phyloP scores from a whole-genome alignment of 1,140 invertebrate species.

The Papilio dardanus region DNA sequence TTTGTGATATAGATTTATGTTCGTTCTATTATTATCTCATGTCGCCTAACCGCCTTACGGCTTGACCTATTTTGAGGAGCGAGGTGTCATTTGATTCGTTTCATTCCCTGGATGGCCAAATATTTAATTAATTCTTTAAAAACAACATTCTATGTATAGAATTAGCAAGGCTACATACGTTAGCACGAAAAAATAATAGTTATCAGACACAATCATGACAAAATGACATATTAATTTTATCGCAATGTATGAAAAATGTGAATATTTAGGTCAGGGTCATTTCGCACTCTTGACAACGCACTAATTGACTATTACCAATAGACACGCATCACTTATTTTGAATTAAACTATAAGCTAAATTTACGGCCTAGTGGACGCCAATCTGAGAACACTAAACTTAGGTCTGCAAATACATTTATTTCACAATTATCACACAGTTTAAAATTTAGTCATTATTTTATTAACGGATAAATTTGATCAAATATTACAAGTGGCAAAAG shows the following conservation, averaged over 20 bases:
- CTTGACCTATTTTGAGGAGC: background rate
- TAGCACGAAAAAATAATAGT: background rate
- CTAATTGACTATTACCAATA: background rate
- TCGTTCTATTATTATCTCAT: background rate
- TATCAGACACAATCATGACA: background rate
- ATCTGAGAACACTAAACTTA: too few relatives aligned
- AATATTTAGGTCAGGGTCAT: conserved; percentile 21
- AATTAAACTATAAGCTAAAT: background rate
- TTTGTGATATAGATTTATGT: background rate
- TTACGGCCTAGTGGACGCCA: too few relatives aligned
- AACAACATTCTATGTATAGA: background rate
- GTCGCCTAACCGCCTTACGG: background rate
- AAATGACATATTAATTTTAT: background rate
- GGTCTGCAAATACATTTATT: background rate
- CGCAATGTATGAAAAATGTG: background rate
- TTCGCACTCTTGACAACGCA: background rate
- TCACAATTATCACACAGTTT: background rate
- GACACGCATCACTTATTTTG: background rate
- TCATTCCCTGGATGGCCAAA: background rate
- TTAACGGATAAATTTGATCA: background rate
- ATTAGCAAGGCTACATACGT: background rate
- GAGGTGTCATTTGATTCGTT: background rate
- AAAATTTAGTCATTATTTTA: background rate
- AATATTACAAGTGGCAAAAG: background rate
- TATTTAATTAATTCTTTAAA: background rate